Base-by-base conservation (phyloP, 2,113 vertebrate species). In the Pituophis catenifer region DNA sequence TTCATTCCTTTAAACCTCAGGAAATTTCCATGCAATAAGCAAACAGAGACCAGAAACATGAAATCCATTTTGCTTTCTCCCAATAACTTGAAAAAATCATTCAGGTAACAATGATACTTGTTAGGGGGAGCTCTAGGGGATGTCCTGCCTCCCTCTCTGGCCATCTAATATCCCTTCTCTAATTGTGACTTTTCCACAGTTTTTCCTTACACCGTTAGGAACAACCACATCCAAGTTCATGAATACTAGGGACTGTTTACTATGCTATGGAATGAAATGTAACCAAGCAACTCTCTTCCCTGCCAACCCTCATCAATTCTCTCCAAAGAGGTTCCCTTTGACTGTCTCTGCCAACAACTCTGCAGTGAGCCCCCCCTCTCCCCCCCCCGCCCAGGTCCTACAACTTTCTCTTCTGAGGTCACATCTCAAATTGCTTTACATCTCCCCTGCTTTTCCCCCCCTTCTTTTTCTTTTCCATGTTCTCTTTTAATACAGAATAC, bases 401-500 rank as follows among this genome's bases (percentile, higher is more conserved):
- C 10, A 15, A n/a, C 65, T 70, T 70, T 75, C 65, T 75, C 13
- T 75, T 75, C 13, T 33, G 29, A 7, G n/a, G 65, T 33, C 65
- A 75, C 12, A 75, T 33, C 13, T 15, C 65, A 75, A 75, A 75
- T n/a, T 33, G 29, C 5, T 75, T 75, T 15, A 75, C 13, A 15
- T 5, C 12, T 70, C 12, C 13, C 6, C 65, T 5, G 8, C 55
- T 52, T 52, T 52, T 52, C 0, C 3, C 55, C 55, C 19, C 55
- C 15, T 62, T 62, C 95, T 92, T 97, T 97, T 97, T 97, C 95
- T 92, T 97, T 97, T 97, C 96, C 96, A 96, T 98, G 54, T 92
- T 96, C 94, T 91, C 62, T 96, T 97, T 98, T 97, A 98, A 98
- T 98, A 98, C 97, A 98, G 98, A 98, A 98, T 98, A 98, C 98